Base-by-base conservation (phyloP, 1,140 invertebrate species). In the Fopius arisanus region DNA sequence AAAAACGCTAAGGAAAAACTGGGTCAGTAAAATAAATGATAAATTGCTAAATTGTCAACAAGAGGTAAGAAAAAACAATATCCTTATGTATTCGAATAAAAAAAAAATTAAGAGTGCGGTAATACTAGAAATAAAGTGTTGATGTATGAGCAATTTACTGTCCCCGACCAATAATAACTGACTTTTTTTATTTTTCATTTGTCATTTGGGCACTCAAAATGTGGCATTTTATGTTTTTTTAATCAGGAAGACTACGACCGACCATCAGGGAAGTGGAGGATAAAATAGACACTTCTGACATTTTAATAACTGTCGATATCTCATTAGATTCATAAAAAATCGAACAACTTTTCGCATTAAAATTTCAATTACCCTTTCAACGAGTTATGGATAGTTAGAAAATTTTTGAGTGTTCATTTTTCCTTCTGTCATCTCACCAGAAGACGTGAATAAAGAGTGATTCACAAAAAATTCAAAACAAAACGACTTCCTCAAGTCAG, bases 61-160 rank as follows among this genome's bases (percentile, higher is more conserved):
- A 59, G 23, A 59, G 54, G 54, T 59, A 59, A 59, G 54, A 59
- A 59, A 59, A 59, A 59, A 59, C 54, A 59, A 59, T 1, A 59
- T 23, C 19, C 54, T 19, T 59, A 59, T 28, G 21, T 26, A 21
- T 59, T 7, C 1, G 23, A 59, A n/a, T n/a, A n/a, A 26, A 59
- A 59, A 48, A 10, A 37, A 59, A 59, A 59, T 59, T 59, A 59
- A 26, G 26, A 43, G 40, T 23, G 41, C 31, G 16, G 23, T 41
- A 33, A 51, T 75, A 75, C 70, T 75, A 67, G 59, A 72, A 68
- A 65, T 31, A 68, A 70, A 70, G 48, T 75, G 70, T 71, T 75
- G 31, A 26, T 26, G 16, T 59, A 59, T 76, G 75, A 76, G 75
- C 75, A 76, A 76, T 76, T 65, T 54, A 73, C 40, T 48, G 65